Conservation (phyloP, 2,797 vertebrate species). For the Thalassophryne amazonica region DNA sequence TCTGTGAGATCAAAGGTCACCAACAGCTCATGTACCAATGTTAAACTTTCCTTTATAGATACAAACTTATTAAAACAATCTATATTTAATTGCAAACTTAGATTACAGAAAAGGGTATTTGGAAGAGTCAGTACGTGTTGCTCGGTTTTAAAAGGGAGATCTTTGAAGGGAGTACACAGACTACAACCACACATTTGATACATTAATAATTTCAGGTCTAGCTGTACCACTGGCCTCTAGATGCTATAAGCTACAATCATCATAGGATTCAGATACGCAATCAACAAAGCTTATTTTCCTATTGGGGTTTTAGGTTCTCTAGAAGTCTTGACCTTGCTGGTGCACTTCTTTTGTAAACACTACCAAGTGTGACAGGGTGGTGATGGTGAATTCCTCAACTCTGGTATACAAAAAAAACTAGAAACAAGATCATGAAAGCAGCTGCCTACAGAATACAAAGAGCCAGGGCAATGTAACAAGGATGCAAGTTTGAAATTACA, state of each 20-base stretch:
- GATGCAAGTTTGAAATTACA: constrained; percentile 74
- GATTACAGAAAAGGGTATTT: constrained; percentile 96
- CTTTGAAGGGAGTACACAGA: constrained; percentile 84
- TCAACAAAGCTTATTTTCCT: constrained; percentile 77
- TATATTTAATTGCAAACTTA: constrained; percentile 99
- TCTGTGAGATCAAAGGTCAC: no score
- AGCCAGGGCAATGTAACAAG: constrained; percentile 78
- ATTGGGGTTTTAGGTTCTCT: constrained; percentile 73
- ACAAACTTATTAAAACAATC: constrained; percentile 96
- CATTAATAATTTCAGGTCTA: constrained; percentile 73
- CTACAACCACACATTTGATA: constrained; percentile 75
- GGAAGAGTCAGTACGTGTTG: constrained; percentile 88
- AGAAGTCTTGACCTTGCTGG: constrained; percentile 73
- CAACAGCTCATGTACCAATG: no score
- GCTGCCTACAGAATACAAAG: constrained; percentile 86
- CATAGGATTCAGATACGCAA: constrained; percentile 63
- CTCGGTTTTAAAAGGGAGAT: constrained; percentile 89
- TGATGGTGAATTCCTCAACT: constrained; percentile 85
- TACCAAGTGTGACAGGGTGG: constrained; percentile 66
- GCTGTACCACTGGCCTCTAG: constrained; percentile 77
- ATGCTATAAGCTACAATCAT: constrained; percentile 78
- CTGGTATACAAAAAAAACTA: constrained; percentile 76
- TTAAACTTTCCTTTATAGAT: constrained; percentile 63
- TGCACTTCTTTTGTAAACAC: constrained; percentile 77
- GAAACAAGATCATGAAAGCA: constrained; percentile 74